Conservation (phyloP, 2,797 vertebrate species). For the Catamblyrhynchus diadema region DNA sequence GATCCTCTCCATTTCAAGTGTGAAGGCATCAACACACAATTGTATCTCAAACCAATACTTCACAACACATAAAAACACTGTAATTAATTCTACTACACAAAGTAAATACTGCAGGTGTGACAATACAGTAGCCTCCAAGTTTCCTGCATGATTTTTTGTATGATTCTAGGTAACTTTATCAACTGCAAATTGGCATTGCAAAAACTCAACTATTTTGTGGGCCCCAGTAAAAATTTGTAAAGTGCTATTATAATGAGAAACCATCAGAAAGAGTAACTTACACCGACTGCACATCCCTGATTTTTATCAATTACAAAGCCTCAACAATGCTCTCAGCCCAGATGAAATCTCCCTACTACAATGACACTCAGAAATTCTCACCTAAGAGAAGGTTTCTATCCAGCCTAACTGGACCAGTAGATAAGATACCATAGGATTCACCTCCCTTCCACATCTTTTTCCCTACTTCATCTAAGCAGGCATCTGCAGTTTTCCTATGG, state of each 20-base stretch:
- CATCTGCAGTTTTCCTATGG: not conserved
- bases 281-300: not conserved
- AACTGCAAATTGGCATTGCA: not conserved
- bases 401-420: not conserved
- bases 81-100: not conserved
- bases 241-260: not conserved
- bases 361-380: not conserved
- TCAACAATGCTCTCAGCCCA: not conserved
- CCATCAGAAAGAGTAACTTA: not conserved
- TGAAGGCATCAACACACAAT: not conserved
- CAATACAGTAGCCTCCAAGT: not conserved
- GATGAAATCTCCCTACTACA: not conserved
- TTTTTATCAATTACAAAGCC: not conserved
- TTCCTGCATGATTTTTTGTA: not conserved
- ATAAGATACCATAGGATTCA: not conserved
- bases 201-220: not conserved
- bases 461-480: not conserved
- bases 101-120: not conserved
- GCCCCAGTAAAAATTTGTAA: not conserved
- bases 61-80: not conserved
- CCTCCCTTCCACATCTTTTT: not conserved
- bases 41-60: not conserved
- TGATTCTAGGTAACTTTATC: not conserved
- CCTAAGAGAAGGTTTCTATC: not conserved
- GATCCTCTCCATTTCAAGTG: not conserved